Conservation (phyloP, 2,113 vertebrate genomes). For the Poicephalus meyeri region DNA sequence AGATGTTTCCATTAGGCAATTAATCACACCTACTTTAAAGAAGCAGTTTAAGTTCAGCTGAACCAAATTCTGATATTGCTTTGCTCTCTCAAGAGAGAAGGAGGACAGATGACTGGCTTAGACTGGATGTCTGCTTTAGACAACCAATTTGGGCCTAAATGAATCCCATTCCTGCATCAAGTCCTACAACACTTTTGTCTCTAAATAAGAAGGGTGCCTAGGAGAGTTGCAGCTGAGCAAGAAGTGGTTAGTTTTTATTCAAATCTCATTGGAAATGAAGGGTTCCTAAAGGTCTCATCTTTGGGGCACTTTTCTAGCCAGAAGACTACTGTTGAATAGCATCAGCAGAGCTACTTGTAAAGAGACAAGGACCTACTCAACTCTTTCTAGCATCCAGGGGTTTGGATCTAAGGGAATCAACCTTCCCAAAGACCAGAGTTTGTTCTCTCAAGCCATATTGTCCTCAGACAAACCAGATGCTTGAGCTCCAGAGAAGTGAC, state of each 20-base stretch:
- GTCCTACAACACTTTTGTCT: background rate
- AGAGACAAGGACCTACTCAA: rapidly evolving
- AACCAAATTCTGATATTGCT: background rate
- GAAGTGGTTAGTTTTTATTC: background rate
- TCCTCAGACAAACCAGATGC: background rate
- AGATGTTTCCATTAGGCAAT: background rate
- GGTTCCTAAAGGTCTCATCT: background rate
- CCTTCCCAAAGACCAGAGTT: background rate
- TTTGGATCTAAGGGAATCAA: background rate
- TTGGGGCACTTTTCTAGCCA: background rate
- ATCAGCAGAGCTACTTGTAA: background rate
- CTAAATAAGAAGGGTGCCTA: background rate
- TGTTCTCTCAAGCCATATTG: background rate
- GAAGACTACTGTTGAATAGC: background rate
- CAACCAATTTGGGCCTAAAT: background rate
- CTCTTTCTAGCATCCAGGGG: background rate
- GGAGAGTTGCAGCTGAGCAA: background rate
- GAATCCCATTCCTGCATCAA: background rate
- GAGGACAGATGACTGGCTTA: background rate
- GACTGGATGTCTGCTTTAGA: background rate
- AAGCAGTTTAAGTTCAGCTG: background rate
- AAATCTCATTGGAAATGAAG: background rate
- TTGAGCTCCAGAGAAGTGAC: background rate
- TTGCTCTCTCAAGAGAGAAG: background rate
- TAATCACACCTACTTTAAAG: background rate